Conservation (phyloP, 37 sponge, comb jelly and placozoan genomes). For the Oopsacas minuta region DNA sequence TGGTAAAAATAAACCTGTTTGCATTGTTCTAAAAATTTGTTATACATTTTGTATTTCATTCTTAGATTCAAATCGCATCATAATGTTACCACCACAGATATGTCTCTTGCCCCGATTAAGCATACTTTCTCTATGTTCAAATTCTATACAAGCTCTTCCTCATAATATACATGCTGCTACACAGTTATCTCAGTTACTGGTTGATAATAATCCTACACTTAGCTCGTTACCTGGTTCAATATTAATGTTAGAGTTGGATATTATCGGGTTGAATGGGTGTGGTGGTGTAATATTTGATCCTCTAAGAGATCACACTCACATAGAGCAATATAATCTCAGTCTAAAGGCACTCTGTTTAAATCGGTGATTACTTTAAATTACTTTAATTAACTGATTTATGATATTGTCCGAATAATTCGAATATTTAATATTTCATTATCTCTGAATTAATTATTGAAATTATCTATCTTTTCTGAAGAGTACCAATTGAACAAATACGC, state of each 20-base stretch:
- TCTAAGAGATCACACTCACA: not conserved
- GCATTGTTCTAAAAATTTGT: not conserved
- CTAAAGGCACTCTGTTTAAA: not conserved
- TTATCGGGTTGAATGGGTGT: not conserved
- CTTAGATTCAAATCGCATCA: not conserved
- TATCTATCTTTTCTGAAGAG: too few species aligned
- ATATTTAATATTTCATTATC: too few species aligned
- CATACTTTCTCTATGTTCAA: not conserved
- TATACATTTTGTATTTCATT: not conserved
- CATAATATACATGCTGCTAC: not conserved
- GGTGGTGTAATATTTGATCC: not conserved
- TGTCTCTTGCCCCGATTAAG: not conserved
- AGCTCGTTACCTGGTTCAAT: not conserved
- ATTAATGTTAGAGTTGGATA: not conserved
- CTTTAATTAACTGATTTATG: too few species aligned
- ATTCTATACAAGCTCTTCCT: not conserved
- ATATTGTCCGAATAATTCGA: too few species aligned
- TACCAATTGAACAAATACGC: too few species aligned
- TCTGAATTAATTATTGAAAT: too few species aligned
- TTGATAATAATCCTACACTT: not conserved
- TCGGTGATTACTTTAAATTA: too few species aligned
- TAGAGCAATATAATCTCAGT: slow-evolving; percentile 10
- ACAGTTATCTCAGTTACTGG: not conserved
- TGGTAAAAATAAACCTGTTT: not conserved
- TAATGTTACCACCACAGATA: not conserved